These are phyloP conservation scores for Gobio gobio DNA, from an alignment of 2,113 vertebrate genomes.

Conservation along the genomic window DNA sequence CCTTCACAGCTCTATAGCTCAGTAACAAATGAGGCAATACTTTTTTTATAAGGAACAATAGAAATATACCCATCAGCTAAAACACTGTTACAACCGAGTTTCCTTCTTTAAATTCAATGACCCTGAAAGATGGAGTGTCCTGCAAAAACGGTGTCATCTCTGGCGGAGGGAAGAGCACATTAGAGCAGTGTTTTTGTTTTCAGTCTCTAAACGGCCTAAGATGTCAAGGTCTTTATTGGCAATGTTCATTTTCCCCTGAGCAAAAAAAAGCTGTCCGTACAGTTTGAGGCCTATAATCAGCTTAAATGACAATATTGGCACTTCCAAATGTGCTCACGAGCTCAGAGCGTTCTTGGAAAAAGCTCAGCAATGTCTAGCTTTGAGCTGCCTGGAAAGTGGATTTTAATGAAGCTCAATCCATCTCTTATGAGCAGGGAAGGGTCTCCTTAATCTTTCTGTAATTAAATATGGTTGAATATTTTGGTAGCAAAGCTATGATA, in stretches of 20 bases:
- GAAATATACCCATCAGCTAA: conserved; percentile 19
- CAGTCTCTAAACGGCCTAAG: conserved; percentile 20
- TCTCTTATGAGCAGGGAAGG: conserved; percentile 15
- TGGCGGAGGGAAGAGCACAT: background rate
- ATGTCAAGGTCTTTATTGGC: conserved; percentile 37
- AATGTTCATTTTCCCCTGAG: conserved; percentile 31
- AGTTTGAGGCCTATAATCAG: conserved; percentile 32
- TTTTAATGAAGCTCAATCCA: conserved; percentile 32
- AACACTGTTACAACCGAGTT: conserved; percentile 10
- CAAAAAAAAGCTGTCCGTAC: conserved; percentile 24
- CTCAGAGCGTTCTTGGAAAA: background rate
- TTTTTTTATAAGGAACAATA: background rate
- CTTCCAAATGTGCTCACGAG: conserved; percentile 11
- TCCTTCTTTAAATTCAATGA: conserved; percentile 8
- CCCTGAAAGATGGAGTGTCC: conserved; percentile 1
- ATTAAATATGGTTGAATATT: conserved; percentile 34
- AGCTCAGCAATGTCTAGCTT: background rate
- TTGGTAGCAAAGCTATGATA: background rate
- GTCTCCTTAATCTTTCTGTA: conserved; percentile 36
- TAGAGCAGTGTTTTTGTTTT: conserved; percentile 30
- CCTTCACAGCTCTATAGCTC: background rate
- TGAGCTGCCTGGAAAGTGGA: conserved; percentile 12
- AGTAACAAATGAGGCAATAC: conserved; percentile 26
- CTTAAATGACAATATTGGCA: conserved; percentile 40
- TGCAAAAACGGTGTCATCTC: background rate